Evolutionary conservation across 2,888 invertebrate genomes (phyloP).

Genomic region (Tiphia femorata): DNA sequence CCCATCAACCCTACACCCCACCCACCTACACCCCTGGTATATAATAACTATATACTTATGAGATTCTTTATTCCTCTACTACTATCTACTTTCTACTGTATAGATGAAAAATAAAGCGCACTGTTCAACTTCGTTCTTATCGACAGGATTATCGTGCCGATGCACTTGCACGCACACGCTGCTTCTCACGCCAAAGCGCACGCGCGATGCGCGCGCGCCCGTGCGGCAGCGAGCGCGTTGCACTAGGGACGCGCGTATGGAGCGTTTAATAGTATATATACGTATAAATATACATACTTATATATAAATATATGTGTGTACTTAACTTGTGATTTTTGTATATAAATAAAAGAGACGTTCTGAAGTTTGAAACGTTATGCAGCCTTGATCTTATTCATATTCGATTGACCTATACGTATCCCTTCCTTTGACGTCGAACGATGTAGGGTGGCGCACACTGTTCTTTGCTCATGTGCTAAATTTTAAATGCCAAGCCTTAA

Average conservation of each 20-base stretch:
- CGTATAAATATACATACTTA: conserved; percentile 11
- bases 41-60: conserved; percentile 44
- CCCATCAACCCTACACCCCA: neutral
- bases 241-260: conserved; percentile 26
- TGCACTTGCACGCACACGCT: conserved; percentile 33
- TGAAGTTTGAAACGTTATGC: neutral
- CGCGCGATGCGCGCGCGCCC: conserved; percentile 2
- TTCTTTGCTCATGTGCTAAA: too few relatives aligned
- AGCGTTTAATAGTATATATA: conserved; percentile 45
- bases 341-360: conserved; percentile 51
- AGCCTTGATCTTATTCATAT: too few relatives aligned
- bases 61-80: conserved; percentile 29
- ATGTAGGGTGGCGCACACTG: too few relatives aligned
- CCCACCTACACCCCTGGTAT: conserved; percentile 27
- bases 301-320: conserved; percentile 34
- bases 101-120: conserved; percentile 31
- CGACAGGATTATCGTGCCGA: conserved; percentile 37
- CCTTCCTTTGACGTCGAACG: too few relatives aligned
- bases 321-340: conserved; percentile 59
- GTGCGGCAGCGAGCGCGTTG: conserved; percentile 1
- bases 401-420: too few relatives aligned
- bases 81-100: conserved; percentile 33
- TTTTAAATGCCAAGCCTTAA: too few relatives aligned
- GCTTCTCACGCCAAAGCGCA: conserved; percentile 36
- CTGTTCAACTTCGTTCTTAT: conserved; percentile 37